Evolutionary conservation across 2,113 vertebrate species (phyloP).

Genomic region (Carlito syrichta): DNA sequence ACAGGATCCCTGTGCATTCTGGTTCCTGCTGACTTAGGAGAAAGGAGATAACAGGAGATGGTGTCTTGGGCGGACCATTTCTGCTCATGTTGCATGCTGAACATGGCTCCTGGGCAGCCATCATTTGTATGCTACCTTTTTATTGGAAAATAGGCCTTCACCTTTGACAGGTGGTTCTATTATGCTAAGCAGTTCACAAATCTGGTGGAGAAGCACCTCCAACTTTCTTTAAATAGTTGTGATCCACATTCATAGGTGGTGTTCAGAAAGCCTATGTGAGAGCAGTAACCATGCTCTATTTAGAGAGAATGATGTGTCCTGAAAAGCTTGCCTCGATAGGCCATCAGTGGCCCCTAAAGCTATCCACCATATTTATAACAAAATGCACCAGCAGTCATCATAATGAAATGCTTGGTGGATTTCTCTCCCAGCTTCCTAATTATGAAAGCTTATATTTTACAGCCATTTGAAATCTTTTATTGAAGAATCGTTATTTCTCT

Average conservation of each 20-base stretch:
- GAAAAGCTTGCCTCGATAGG: not conserved
- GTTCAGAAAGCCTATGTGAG: not conserved
- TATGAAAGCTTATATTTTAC: conserved; percentile 52
- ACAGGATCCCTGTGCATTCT: conserved; percentile 20
- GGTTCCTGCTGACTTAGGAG: conserved; percentile 59
- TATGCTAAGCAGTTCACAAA: not conserved
- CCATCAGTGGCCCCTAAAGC: not conserved
- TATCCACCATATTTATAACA: not conserved
- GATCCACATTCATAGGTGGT: not conserved
- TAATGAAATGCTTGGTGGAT: not conserved
- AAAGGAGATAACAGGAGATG: conserved; percentile 43
- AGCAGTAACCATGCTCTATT: not conserved
- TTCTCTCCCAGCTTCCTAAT: conserved; percentile 42
- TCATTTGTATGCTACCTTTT: conserved; percentile 34
- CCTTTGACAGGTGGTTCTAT: conserved; percentile 42
- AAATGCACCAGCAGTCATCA: not conserved
- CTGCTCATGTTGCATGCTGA: not conserved
- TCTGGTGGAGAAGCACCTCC: not conserved
- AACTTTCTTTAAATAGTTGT: conserved; percentile 18
- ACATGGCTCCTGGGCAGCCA: conserved; percentile 5
- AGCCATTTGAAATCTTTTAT: conserved; percentile 38
- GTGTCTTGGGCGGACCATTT: conserved; percentile 7
- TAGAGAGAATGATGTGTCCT: not conserved
- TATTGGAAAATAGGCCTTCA: conserved; percentile 48
- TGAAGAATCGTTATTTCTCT: conserved; percentile 57